Percentiles rank a stretch among this genome's conserved stretches.
Conservation (phyloP, 2,797 vertebrate genomes). For the Huso huso region DNA sequence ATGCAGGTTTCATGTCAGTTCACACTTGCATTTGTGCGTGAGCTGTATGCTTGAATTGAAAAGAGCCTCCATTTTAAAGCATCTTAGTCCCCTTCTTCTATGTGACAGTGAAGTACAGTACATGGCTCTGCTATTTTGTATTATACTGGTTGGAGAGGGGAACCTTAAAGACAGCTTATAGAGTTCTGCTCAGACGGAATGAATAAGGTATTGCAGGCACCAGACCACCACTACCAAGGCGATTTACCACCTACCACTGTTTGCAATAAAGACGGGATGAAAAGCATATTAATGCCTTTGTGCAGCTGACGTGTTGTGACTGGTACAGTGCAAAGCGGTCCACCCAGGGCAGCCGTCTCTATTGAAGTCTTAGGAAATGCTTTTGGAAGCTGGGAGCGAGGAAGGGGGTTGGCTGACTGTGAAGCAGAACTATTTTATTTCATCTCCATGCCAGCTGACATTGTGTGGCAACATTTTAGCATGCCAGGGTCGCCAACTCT, state of each 20-base stretch:
- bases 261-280: slow-evolving; percentile 2
- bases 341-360: slow-evolving; percentile 25
- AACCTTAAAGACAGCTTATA: slow-evolving; percentile 23
- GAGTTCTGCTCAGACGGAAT: slow-evolving; percentile 11
- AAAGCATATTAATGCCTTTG: slow-evolving; percentile 29
- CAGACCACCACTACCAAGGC: slow-evolving; percentile 1
- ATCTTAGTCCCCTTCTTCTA: too few species aligned
- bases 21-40: too few species aligned
- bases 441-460: slow-evolving; percentile 10
- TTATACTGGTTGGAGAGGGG: slow-evolving; percentile 9
- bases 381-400: slow-evolving; percentile 15
- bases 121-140: background rate
- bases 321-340: slow-evolving; percentile 44
- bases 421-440: slow-evolving; percentile 25
- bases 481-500: slow-evolving; percentile 20
- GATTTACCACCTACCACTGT: slow-evolving; percentile 9
- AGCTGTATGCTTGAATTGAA: too few species aligned
- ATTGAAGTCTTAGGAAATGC: slow-evolving; percentile 35
- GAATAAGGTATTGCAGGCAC: background rate
- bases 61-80: too few species aligned
- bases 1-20: too few species aligned
- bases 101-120: too few species aligned
- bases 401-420: slow-evolving; percentile 15
- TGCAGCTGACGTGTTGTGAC: slow-evolving; percentile 36
- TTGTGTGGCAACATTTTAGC: slow-evolving; percentile 36